These are phyloP conservation scores for Drosophila fungiperda DNA, from an alignment of 2,888 invertebrate species.

Conservation along the genomic window DNA sequence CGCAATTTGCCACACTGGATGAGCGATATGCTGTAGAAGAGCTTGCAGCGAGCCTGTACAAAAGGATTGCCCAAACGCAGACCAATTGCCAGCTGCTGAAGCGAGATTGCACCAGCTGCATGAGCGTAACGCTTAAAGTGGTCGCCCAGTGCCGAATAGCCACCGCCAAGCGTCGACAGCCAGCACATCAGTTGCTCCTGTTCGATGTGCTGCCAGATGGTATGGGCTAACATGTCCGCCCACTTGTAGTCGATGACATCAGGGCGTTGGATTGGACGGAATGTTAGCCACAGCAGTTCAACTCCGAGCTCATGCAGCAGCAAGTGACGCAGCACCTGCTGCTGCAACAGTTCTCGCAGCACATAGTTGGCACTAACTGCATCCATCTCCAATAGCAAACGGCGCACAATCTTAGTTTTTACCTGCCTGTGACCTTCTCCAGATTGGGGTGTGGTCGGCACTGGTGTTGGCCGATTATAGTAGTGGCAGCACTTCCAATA, in stretches of 20 bases:
- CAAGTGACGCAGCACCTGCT: slow-evolving; percentile 53
- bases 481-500: slow-evolving; percentile 67
- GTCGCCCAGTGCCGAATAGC: slow-evolving; percentile 97
- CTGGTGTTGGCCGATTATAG: slow-evolving; percentile 28
- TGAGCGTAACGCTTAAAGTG: slow-evolving; percentile 92
- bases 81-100: slow-evolving; percentile 93
- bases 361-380: slow-evolving; percentile 71
- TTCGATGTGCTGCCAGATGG: slow-evolving; percentile 89
- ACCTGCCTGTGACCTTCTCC: background rate
- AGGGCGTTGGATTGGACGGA: slow-evolving; percentile 86
- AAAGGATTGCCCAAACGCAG: slow-evolving; percentile 92
- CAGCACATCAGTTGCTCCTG: slow-evolving; percentile 95
- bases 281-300: slow-evolving; percentile 83
- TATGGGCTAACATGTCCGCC: slow-evolving; percentile 85
- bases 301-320: slow-evolving; percentile 52
- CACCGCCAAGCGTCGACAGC: slow-evolving; percentile 98
- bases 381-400: slow-evolving; percentile 63
- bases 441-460: slow-evolving; percentile 1
- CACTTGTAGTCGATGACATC: slow-evolving; percentile 89
- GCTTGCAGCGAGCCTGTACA: slow-evolving; percentile 91
- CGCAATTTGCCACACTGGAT: slow-evolving; percentile 92
- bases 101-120: slow-evolving; percentile 94
- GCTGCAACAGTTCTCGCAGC: slow-evolving; percentile 74
- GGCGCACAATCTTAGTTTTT: slow-evolving; percentile 22
- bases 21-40: slow-evolving; percentile 94